Evolutionary conservation across 2,113 vertebrate genomes (phyloP).

Genomic region (Cairina moschata): DNA sequence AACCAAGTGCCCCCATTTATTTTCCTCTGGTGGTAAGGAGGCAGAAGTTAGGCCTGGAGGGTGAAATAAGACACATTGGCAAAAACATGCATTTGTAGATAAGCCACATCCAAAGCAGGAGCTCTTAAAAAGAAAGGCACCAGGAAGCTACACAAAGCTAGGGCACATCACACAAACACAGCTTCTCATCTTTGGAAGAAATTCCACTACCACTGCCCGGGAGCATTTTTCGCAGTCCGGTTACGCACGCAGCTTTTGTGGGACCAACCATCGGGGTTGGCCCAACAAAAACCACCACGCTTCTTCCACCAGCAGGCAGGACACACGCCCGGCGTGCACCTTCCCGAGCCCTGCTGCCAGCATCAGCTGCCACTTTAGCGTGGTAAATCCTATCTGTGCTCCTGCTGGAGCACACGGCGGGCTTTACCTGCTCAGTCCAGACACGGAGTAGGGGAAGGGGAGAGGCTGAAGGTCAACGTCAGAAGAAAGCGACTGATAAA

Average conservation of each 20-base stretch:
- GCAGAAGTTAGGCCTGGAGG: slow-evolving; percentile 6
- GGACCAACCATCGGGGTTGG: too few species aligned
- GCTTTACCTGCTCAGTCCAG: neutral
- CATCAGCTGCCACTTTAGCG: neutral
- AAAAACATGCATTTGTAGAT: slow-evolving; percentile 44
- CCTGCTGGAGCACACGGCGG: fast-evolving
- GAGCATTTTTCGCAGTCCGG: neutral
- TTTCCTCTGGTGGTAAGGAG: slow-evolving; percentile 5
- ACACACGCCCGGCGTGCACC: fast-evolving
- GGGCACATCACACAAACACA: neutral
- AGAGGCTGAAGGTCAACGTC: neutral
- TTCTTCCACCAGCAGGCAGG: neutral
- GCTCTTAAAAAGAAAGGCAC: neutral
- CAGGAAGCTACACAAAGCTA: neutral
- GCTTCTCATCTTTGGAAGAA: neutral
- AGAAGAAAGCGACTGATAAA: neutral
- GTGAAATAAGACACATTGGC: neutral
- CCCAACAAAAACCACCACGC: too few species aligned
- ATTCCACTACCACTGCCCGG: neutral
- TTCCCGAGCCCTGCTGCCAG: neutral
- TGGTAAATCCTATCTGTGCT: neutral
- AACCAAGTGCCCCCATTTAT: neutral
- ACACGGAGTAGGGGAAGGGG: neutral
- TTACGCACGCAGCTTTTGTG: neutral
- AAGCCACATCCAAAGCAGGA: neutral